Evolutionary conservation across 2,888 invertebrate genomes (phyloP), one percentile per base, ranked within the genome.

Genomic region (Unio delphinus): DNA sequence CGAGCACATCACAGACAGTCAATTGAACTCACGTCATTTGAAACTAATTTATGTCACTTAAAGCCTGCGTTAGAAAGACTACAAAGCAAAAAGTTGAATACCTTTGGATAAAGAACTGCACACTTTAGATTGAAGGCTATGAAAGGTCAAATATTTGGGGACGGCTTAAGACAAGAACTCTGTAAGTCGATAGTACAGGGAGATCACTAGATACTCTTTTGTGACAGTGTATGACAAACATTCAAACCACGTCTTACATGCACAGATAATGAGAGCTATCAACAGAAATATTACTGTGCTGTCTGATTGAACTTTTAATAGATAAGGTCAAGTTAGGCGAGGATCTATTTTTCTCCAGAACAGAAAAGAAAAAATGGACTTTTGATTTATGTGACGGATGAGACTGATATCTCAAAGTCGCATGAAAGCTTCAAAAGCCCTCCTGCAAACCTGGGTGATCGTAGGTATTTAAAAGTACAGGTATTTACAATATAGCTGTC

Each of bases 31-130:
- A 45, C 67, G 71, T 69, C 74, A 74, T 74, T 68, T 64, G 67
- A 74, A 71, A 59, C 74, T 74, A 69, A 71, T 71, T 74, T 71
- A 69, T 74, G 71, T 74, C 74, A 71, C 74, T 74, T 74, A 74
- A 59, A 64, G 71, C 63, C 62, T 65, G 59, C 64, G 23, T 55
- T 58, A 67, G 34, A 71, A 57, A 71, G 71, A 74, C 74, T 67
- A 71, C 74, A 74, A 74, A 74, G 74, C 45, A 55, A 67, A 30
- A 45, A 45, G 26, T 54, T 74, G 71, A 74, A 74, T 74, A 71
- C 67, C 68, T 61, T 58, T 15, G 68, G 74, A 74, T 71, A 74
- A 67, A 64, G 58, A 55, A 55, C 55, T 62, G 55, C 59, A 67
- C 67, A 67, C 30, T 30, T 23, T 57, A 70, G 61, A 65, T 70